These are phyloP conservation scores for Cydia fagiglandana DNA, from an alignment of 1,140 invertebrate genomes.

Conservation along the genomic window DNA sequence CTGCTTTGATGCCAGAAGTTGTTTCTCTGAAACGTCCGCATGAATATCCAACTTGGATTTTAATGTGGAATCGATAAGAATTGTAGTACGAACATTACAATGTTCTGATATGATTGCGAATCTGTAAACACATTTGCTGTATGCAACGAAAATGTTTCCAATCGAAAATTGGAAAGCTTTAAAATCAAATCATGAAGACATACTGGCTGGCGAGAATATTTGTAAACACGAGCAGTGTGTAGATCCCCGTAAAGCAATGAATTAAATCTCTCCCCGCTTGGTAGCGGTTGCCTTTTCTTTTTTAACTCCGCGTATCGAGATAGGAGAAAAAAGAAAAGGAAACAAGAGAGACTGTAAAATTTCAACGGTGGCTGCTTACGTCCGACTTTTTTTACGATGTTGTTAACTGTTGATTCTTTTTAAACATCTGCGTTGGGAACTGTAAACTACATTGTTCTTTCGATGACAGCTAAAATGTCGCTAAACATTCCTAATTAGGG, in stretches of 20 bases:
- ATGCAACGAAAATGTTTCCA: background rate
- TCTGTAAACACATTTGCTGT: background rate
- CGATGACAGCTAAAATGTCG: conserved; percentile 57
- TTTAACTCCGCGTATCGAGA: conserved; percentile 41
- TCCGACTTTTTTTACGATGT: conserved; percentile 73
- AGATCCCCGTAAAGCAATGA: conserved; percentile 21
- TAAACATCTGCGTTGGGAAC: conserved; percentile 73
- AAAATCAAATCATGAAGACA: background rate
- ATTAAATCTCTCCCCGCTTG: conserved; percentile 17
- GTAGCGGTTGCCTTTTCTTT: conserved; percentile 16
- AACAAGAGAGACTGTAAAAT: conserved; percentile 73
- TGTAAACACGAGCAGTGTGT: conserved; percentile 7
- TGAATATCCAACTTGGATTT: background rate
- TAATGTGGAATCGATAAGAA: conserved; percentile 5
- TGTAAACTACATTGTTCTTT: conserved; percentile 76
- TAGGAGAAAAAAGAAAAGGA: conserved; percentile 54
- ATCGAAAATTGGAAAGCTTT: background rate
- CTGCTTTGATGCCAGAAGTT: conserved; percentile 16
- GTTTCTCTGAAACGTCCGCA: background rate
- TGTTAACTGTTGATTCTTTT: conserved; percentile 77
- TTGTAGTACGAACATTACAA: background rate
- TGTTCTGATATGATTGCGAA: background rate
- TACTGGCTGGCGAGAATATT: background rate
- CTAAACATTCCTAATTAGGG: conserved; percentile 37
- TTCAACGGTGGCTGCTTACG: conserved; percentile 73